phyloP scores from a whole-genome alignment of 2,113 vertebrate species.

The Tamias sibiricus region DNA sequence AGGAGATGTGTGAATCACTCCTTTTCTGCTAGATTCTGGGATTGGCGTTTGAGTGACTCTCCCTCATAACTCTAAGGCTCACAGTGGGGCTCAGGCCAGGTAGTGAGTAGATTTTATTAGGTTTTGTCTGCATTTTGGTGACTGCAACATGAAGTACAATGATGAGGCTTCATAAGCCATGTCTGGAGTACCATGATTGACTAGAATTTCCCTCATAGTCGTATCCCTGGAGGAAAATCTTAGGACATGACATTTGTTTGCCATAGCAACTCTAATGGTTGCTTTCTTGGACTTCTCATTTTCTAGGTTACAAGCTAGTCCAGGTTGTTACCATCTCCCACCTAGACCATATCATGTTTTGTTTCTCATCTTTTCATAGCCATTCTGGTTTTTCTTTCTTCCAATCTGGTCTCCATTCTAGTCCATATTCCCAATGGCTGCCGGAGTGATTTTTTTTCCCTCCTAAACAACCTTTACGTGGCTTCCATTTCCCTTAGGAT shows the following conservation, averaged over 20 bases:
- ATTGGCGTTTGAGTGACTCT: background rate
- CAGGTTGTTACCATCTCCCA: background rate
- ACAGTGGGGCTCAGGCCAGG: background rate
- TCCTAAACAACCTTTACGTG: background rate
- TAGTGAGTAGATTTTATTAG: background rate
- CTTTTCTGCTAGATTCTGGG: background rate
- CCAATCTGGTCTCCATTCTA: background rate
- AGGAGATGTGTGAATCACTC: background rate
- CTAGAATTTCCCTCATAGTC: background rate
- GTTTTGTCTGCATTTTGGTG: background rate
- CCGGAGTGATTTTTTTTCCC: too few relatives aligned
- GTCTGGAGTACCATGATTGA: background rate
- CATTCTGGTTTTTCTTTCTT: slow-evolving; percentile 17
- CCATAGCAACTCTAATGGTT: background rate
- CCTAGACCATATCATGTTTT: background rate
- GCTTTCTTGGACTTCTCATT: background rate
- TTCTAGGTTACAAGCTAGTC: background rate
- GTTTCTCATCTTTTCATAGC: background rate
- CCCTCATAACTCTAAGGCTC: background rate
- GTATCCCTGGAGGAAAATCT: background rate
- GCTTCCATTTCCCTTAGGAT: background rate
- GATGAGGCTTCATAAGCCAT: background rate
- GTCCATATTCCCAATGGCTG: background rate
- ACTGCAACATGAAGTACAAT: background rate
- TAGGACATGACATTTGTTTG: background rate